Base-by-base conservation (phyloP, 1,140 invertebrate species). In the Helicoverpa armigera region DNA sequence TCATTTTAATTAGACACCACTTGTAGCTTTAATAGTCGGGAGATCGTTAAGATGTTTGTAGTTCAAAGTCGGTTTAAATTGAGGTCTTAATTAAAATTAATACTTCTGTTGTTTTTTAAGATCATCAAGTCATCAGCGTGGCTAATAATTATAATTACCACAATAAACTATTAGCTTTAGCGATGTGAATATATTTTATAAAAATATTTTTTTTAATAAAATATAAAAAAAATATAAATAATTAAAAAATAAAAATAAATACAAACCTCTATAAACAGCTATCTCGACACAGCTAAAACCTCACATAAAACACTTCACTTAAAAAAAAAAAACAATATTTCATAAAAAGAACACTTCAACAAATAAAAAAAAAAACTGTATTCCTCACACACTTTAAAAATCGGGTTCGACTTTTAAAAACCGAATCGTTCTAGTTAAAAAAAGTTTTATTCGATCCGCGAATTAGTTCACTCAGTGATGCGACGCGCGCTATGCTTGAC, bases 1-100 rank as follows among this genome's bases (percentile, higher is more conserved):
- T 63, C n/a, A 12, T 29, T 76, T 76, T 76, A 76, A 76, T 76
- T 76, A 76, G 56, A 76, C 43, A 63, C 73, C 73, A 76, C 73
- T 76, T 63, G 73, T 76, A 63, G 73, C 73, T 61, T 76, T 56
- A 58, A 73, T 63, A 63, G 56, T 51, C 48, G 12, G 51, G 14
- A 13, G 16, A 53, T 10, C 58, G 18, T 76, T 29, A 50, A 56
- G 53, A 35, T 16, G 56, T 10, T 43, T 12, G 58, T 60, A 18
- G 72, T 60, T 72, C 29, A 58, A 50, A 31, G 35, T 76, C 58
- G 16, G 35, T 7, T 43, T 43, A 43, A 43, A 43, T 29, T 63
- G 50, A 69, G 3, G 16, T 51, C 48, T 69, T 18, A 50, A 50
- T 48, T 18, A 13, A 18, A 18, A 16, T 14, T 11, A 18, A 23